A percentile compares a stretch with the other conserved stretches of the same genome.
These are phyloP conservation scores for Rhopalosiphum padi DNA, from an alignment of 1,140 invertebrate species.

Conservation along the genomic window DNA sequence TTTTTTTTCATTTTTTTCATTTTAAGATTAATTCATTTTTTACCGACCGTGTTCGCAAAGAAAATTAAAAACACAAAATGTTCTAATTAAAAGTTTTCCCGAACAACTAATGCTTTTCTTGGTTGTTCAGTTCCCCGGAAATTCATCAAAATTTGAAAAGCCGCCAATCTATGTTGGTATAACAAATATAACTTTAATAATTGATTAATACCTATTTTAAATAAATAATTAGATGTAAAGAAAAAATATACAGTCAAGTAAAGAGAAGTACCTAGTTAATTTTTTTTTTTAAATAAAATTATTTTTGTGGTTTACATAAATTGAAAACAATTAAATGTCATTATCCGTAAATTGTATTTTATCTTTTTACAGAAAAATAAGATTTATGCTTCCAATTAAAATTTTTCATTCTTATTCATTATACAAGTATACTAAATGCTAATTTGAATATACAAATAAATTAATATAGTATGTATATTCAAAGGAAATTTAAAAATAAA, in stretches of 20 bases:
- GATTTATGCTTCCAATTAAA: neutral
- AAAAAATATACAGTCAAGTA: constrained; percentile 14
- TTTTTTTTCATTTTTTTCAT: constrained; percentile 20
- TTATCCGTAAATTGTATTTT: constrained; percentile 2
- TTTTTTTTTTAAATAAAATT: neutral
- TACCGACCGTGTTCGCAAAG: neutral
- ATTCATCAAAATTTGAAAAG: constrained; percentile 32
- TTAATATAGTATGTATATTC: neutral
- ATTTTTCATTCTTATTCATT: neutral
- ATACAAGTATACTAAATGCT: neutral
- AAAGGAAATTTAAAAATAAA: neutral
- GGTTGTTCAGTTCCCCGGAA: neutral
- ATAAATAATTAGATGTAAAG: constrained; percentile 31
- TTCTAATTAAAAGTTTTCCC: constrained; percentile 51
- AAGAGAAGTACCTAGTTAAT: neutral
- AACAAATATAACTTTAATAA: constrained; percentile 46
- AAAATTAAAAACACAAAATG: constrained; percentile 47
- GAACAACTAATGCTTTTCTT: constrained; percentile 21
- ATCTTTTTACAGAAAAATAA: neutral
- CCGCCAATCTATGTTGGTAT: neutral
- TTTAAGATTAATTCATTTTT: constrained; percentile 48
- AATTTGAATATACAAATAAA: neutral
- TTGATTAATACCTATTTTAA: constrained; percentile 46
- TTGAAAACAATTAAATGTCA: neutral
- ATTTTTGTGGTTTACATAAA: neutral